Evolutionary conservation across 92 coral and sea anemone species (phyloP), one percentile per base, ranked within the genome.

Genomic region (Porites rus): DNA sequence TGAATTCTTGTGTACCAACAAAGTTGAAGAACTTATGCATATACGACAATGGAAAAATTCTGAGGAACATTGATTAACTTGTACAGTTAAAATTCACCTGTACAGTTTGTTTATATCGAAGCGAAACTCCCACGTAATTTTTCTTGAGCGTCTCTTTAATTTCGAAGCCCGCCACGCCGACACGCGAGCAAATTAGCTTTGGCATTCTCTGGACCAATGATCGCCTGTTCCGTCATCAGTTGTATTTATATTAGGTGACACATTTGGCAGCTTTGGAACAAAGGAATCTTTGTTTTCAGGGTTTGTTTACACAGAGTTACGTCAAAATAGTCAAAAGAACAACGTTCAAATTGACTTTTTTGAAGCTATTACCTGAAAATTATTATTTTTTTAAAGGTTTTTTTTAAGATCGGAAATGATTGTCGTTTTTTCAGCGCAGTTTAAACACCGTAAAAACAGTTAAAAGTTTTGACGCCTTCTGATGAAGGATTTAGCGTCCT

Each of bases 101-200:
- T 22, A 11, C 24, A 43, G 21, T 50, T 74, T 83, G 87, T 83
- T 83, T 83, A 51, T 73, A 21, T 83, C 64, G 65, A 74, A 20
- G 50, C 14, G 84, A 52, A 71, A 71, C 14, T 13, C 28, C 71
- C n/a, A 58, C 61, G 80, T 53, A 77, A 66, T 60, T 17, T 74
- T 77, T 65, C 62, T 69, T 38, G 50, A 59, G 85, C 91, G 87
- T 83, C 88, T 87, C 91, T 88, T 69, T 22, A 75, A 81, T 74
- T 56, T 74, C 6, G 63, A 21, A 79, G 82, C 88, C 91, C 91
- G 92, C 83, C 88, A 90, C 79, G 84, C 84, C 81, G 95, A 74
- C 98, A 94, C 98, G 93, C 98, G 94, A 88, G 81, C 89, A 80
- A 75, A 90, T 86, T 87, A 87, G 88, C 81, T 75, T 53, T 19